These are phyloP conservation scores for Corythornis vintsioides DNA, from an alignment of 2,113 vertebrate genomes.

Conservation along the genomic window DNA sequence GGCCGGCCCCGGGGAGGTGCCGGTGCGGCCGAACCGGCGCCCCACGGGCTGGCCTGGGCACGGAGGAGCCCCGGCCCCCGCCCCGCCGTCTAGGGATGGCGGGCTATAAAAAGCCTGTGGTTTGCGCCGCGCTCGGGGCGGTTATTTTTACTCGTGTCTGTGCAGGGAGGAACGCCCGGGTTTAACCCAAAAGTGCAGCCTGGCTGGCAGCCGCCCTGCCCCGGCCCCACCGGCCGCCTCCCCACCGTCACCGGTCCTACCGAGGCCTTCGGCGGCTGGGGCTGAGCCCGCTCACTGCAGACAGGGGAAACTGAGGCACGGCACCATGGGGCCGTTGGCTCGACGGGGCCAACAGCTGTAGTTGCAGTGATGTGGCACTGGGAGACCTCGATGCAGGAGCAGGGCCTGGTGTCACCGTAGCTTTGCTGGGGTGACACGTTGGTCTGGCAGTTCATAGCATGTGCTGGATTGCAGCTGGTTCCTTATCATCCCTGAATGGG, in stretches of 20 bases:
- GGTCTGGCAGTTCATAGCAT: accelerated
- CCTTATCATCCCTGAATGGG: accelerated
- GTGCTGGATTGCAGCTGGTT: accelerated
- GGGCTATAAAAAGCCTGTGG: slow-evolving; percentile 67
- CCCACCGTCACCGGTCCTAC: background rate
- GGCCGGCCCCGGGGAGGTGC: background rate
- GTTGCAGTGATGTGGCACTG: background rate
- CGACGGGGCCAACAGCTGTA: background rate
- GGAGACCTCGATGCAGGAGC: background rate
- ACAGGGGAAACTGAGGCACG: slow-evolving; percentile 21
- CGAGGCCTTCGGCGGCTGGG: accelerated
- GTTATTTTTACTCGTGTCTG: slow-evolving; percentile 68
- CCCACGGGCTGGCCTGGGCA: slow-evolving; percentile 8
- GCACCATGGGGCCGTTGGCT: background rate
- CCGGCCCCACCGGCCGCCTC: background rate
- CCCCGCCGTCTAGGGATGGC: slow-evolving; percentile 42
- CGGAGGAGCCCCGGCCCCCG: slow-evolving; percentile 18
- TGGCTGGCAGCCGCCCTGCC: slow-evolving; percentile 2
- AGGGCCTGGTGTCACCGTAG: background rate
- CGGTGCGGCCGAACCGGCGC: background rate
- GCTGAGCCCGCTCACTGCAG: accelerated
- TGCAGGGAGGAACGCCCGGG: slow-evolving; percentile 52
- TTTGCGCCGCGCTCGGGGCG: slow-evolving; percentile 34
- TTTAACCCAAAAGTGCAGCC: slow-evolving; percentile 61
- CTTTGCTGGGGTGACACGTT: accelerated